phyloP scores from a whole-genome alignment of 2,888 invertebrate species.

The Stictocephala bisonia region DNA sequence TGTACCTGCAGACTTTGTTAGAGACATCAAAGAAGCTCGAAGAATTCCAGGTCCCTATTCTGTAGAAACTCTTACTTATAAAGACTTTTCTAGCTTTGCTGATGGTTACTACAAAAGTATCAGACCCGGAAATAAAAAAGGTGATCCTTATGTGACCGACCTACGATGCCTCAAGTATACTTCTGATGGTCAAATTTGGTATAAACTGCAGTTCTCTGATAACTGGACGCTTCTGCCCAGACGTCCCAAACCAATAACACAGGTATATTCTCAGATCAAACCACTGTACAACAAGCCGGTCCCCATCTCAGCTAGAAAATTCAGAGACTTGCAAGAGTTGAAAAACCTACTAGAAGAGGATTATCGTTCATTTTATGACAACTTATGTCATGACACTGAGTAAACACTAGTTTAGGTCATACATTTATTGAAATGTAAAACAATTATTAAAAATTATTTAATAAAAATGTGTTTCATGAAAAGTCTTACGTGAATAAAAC shows the following conservation, averaged over 20 bases:
- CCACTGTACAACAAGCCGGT: neutral
- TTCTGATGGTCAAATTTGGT: constrained; percentile 12
- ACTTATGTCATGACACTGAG: too few species aligned
- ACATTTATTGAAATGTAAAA: neutral
- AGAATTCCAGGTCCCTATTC: constrained; percentile 9
- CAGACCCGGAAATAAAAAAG: constrained; percentile 24
- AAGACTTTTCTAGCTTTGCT: constrained; percentile 25
- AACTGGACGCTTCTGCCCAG: neutral
- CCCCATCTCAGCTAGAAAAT: too few species aligned
- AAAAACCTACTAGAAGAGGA: too few species aligned
- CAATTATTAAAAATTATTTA: too few species aligned
- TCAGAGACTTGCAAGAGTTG: too few species aligned
- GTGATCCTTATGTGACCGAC: constrained; percentile 31
- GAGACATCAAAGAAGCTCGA: neutral
- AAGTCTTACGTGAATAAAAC: constrained; percentile 17
- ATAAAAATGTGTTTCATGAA: neutral
- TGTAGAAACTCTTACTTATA: constrained; percentile 33
- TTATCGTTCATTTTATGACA: too few species aligned
- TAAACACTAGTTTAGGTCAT: too few species aligned
- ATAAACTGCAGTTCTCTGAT: neutral
- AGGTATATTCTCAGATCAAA: constrained; percentile 27
- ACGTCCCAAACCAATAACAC: too few species aligned
- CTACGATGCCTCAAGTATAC: constrained; percentile 26
- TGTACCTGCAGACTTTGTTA: constrained; percentile 30
- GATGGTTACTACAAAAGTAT: constrained; percentile 43